Evolutionary conservation across 92 coral and sea anemone species (phyloP).

Genomic region (Micromussa lordhowensis): DNA sequence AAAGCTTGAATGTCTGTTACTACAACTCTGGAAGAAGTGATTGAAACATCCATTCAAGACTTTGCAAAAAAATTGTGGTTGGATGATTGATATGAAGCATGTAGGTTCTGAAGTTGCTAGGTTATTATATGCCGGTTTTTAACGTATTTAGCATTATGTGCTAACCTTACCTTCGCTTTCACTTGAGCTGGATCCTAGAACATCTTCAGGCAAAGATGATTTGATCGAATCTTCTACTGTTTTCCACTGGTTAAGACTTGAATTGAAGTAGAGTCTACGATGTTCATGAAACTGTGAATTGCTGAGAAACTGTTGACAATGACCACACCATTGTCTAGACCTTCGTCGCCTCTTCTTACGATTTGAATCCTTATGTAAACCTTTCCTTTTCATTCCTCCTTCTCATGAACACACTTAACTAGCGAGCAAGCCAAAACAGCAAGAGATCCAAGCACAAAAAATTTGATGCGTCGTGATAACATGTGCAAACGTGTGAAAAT

Average conservation of each 20-base stretch:
- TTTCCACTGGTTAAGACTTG: constrained; percentile 40
- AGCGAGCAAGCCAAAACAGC: too few species aligned
- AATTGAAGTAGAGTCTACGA: constrained; percentile 13
- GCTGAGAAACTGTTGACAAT: constrained; percentile 25
- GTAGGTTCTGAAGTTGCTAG: too few species aligned
- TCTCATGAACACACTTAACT: too few species aligned
- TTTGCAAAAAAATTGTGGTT: too few species aligned
- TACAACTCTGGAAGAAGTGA: not conserved
- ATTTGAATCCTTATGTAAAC: not conserved
- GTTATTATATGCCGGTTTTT: too few species aligned
- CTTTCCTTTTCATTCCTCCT: constrained; percentile 16
- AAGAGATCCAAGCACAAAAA: too few species aligned
- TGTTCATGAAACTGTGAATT: constrained; percentile 22
- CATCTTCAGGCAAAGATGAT: constrained; percentile 3
- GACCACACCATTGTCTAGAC: constrained; percentile 15
- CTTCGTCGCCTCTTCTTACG: not conserved
- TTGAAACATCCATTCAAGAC: too few species aligned
- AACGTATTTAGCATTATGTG: too few species aligned
- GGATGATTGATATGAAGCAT: too few species aligned
- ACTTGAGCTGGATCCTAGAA: constrained; percentile 25
- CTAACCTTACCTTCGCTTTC: constrained; percentile 19
- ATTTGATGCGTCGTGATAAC: too few species aligned
- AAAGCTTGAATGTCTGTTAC: not conserved
- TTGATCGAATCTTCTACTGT: constrained; percentile 8
- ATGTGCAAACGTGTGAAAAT: too few species aligned